phyloP scores from a whole-genome alignment of 2,888 invertebrate species.

The Amiota communis region DNA sequence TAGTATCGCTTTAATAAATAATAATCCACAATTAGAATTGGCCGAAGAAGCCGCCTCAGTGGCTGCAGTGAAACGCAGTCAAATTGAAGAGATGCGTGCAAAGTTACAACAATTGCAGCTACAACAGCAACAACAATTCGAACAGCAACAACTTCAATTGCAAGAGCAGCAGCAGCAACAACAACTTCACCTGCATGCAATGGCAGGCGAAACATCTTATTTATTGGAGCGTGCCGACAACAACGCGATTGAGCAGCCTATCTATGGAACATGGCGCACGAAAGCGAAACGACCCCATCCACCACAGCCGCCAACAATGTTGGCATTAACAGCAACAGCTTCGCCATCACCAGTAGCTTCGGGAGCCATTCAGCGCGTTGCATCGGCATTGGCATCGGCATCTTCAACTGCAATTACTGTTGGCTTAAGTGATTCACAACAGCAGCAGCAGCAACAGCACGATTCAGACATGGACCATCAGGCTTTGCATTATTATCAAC shows the following conservation, averaged over 20 bases:
- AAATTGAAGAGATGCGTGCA: constrained; percentile 67
- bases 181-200: constrained; percentile 52
- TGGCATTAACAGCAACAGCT: constrained; percentile 15
- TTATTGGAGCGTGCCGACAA: constrained; percentile 70
- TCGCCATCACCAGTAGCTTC: constrained; percentile 2
- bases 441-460: constrained; percentile 24
- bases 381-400: neutral
- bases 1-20: constrained; percentile 38
- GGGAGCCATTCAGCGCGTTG: neutral
- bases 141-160: constrained; percentile 53
- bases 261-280: constrained; percentile 71
- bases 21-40: constrained; percentile 45
- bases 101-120: constrained; percentile 64
- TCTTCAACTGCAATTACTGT: constrained; percentile 18
- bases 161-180: constrained; percentile 56
- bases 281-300: constrained; percentile 70
- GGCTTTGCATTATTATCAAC: neutral
- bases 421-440: constrained; percentile 36
- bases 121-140: constrained; percentile 60
- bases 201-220: constrained; percentile 64
- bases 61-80: constrained; percentile 45
- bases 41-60: constrained; percentile 17
- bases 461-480: constrained; percentile 32
- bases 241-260: constrained; percentile 52
- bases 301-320: constrained; percentile 33